Evolutionary conservation across 35 echinoderm and acorn worm species (phyloP).

Genomic region (Lytechinus pictus): DNA sequence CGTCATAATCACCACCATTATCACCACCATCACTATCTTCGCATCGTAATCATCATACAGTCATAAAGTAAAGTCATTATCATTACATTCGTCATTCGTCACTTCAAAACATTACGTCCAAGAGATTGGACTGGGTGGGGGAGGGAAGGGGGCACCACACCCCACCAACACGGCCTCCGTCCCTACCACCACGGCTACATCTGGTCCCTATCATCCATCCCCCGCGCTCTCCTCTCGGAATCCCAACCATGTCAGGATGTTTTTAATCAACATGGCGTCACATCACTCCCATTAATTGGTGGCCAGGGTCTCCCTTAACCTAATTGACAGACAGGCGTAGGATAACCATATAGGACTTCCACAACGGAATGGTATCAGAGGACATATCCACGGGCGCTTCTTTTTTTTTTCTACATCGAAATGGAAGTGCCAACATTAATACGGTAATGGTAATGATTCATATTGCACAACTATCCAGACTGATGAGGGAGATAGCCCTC

Average conservation of each 20-base stretch:
- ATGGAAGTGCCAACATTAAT: not conserved
- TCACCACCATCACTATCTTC: not conserved
- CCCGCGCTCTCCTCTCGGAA: constrained; percentile 21
- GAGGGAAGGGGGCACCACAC: not conserved
- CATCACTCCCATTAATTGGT: constrained; percentile 22
- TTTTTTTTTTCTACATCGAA: not conserved
- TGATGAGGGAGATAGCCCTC: too few relatives aligned
- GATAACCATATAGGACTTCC: not conserved
- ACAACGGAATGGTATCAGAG: not conserved
- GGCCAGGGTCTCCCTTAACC: not conserved
- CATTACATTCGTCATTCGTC: not conserved
- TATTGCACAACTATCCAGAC: too few relatives aligned
- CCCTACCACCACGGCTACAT: not conserved
- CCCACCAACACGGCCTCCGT: not conserved
- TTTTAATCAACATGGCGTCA: constrained; percentile 43
- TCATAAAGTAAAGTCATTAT: not conserved
- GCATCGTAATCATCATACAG: not conserved
- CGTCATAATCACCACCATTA: not conserved
- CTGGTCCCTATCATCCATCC: constrained; percentile 33
- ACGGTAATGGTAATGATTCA: not conserved
- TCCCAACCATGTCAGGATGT: constrained; percentile 44
- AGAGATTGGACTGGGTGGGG: not conserved
- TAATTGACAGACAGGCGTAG: constrained; percentile 36
- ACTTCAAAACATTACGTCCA: not conserved
- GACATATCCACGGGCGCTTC: not conserved